Evolutionary conservation across 2,888 invertebrate species (phyloP), one percentile per base, ranked within the genome.

Genomic region (Abscondita cerata): DNA sequence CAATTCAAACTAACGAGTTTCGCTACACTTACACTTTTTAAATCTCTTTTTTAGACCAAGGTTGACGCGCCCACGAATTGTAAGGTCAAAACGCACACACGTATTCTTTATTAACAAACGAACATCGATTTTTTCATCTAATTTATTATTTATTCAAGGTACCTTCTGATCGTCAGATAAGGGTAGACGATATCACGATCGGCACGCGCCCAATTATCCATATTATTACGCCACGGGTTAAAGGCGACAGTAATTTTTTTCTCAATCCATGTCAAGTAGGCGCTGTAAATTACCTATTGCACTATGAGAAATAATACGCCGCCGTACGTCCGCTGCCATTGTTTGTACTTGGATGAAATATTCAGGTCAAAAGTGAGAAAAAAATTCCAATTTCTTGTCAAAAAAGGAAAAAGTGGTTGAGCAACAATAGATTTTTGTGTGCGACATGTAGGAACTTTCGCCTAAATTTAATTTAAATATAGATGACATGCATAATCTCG

Each of bases 231-330:
- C 59, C 59, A 60, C 60, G 57, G 68, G 71, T 69, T 69, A 71
- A 59, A 69, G 71, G 70, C 18, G 44, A 44, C 44, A 19, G 11
- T 44, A 6, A 44, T 44, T 58, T 62, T 62, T 52, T 58, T 62
- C 54, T 53, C 40, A 41, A 46, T 51, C 69, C 62, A 65, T 62
- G 65, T 68, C 67, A 68, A 71, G 63, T 62, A 25, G 25, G 25
- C 25, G 25, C 25, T 25, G 25, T 25, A 69, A 66, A 68, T 71
- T 71, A 71, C 71, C 69, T 70, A 74, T 73, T 65, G 44, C 33
- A 20, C 48, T 64, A 53, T 74, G 74, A 62, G 74, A 74, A 74
- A 56, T n/a, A n/a, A n/a, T n/a, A n/a, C n/a, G n/a, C 36, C 59
- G 64, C 68, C 70, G 70, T 69, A 67, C 72, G 70, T 72, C 71